A percentile compares a stretch with the other conserved stretches of the same genome.
Evolutionary conservation across 2,888 invertebrate genomes (phyloP).

Genomic region (Euclidia mi): DNA sequence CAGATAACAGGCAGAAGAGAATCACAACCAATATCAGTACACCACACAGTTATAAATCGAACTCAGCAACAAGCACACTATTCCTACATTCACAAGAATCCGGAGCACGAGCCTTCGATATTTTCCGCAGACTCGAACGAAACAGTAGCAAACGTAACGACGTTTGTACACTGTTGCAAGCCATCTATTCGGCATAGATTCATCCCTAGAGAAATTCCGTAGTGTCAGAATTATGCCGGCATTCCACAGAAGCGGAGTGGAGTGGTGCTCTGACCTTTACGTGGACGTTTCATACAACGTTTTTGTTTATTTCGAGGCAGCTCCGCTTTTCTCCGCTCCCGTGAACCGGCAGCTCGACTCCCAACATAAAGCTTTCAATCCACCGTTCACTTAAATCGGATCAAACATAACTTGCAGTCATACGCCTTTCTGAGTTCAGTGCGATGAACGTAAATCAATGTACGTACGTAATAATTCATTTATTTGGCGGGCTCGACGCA

Average conservation of each 20-base stretch:
- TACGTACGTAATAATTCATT: constrained; percentile 4
- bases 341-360: too few species aligned
- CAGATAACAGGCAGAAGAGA: too few species aligned
- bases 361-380: constrained; percentile 67
- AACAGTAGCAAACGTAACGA: constrained; percentile 64
- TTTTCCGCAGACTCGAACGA: constrained; percentile 53
- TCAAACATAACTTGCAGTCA: constrained; percentile 48
- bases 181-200: constrained; percentile 67
- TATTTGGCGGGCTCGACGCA: too few species aligned
- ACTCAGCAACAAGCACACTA: constrained; percentile 27
- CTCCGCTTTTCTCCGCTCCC: too few species aligned
- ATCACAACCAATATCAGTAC: not conserved
- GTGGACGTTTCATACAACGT: too few species aligned
- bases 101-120: constrained; percentile 59
- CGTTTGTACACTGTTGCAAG: constrained; percentile 65
- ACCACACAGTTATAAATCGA: constrained; percentile 18
- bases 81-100: constrained; percentile 39
- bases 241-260: too few species aligned
- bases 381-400: constrained; percentile 56
- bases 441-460: constrained; percentile 18
- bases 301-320: too few species aligned
- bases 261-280: too few species aligned
- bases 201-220: constrained; percentile 70
- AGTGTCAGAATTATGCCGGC: constrained; percentile 62
- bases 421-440: constrained; percentile 29